Base-by-base conservation (phyloP, 2,113 vertebrate species). In the Lepidothrix coronata region DNA sequence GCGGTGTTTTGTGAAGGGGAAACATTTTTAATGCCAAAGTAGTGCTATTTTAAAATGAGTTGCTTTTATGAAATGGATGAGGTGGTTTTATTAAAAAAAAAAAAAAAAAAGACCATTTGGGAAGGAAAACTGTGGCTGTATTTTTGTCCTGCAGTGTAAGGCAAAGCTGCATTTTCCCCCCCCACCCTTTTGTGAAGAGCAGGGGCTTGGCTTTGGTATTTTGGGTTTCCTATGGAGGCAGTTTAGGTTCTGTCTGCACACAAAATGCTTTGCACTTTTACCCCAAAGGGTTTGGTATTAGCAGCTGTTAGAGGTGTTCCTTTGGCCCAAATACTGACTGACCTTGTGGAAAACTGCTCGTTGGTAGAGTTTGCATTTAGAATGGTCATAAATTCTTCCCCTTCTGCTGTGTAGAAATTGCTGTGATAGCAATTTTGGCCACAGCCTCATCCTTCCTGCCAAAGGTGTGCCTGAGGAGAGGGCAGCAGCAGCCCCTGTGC, bases 11-110 rank as follows among this genome's bases (percentile, higher is more conserved):
- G 91, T 89, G 94, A 85, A 82, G 91, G 67, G 74, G 77, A 94
- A 96, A 88, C 43, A 35, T 83, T 95, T 92, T 89, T 89, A 91
- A 96, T 94, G 85, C 62, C 79, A 58, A 93, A 94, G 58, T 27
- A 46, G 77, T n/a, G 67, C 94, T 97, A 66, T 85, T 95, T 90
- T 88, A 66, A 91, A 97, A 80, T 68, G 37, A 93, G 75, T 76
- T 79, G 54, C 87, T 82, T 91, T 85, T 88, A 61, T 82, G 57
- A 87, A 95, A 94, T 51, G 49, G 74, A 70, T 87, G 63, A 83
- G 54, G 78, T 82, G 77, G 49, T 85, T 92, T 94, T 95, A 82
- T 94, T 95, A 55, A 16, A 52, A 68, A 16, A 95, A 83, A 94
- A 54, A 16, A 27, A 68, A 16, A 95, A 83, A 94, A 72, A 83